phyloP scores from a whole-genome alignment of 2,888 invertebrate genomes.

The Frankliniella intonsa region DNA sequence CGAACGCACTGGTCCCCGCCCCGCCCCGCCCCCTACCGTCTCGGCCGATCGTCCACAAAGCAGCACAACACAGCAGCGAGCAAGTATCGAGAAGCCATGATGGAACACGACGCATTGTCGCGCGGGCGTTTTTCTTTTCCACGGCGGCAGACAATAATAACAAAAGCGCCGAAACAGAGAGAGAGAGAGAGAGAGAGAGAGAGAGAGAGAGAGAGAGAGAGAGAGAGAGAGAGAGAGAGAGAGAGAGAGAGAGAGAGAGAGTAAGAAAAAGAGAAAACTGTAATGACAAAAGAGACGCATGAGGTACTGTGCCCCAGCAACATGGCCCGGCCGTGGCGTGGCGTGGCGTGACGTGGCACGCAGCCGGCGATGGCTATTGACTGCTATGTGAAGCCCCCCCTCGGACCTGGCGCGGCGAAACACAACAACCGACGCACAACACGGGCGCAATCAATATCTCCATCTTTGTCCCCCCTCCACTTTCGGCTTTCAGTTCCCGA shows the following conservation, averaged over 20 bases:
- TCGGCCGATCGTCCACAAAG: no score
- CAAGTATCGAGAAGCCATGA: no score
- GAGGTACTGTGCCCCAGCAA: slow-evolving; percentile 42
- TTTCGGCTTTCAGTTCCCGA: neutral
- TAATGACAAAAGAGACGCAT: no score
- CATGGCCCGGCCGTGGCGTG: slow-evolving; percentile 27
- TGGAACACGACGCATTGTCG: no score
- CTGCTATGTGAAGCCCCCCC: neutral
- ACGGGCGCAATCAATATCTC: neutral
- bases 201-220: slow-evolving; percentile 1
- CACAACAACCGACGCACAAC: no score
- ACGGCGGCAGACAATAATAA: no score
- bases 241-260: neutral
- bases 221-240: slow-evolving; percentile 1
- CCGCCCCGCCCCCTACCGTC: no score
- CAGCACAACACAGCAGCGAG: no score
- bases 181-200: slow-evolving; percentile 3
- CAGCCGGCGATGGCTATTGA: slow-evolving; percentile 28
- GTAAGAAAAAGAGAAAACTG: neutral
- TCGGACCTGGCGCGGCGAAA: no score
- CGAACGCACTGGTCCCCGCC: no score
- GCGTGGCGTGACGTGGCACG: slow-evolving; percentile 31
- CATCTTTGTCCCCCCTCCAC: neutral
- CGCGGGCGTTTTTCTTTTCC: no score
- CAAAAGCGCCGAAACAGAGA: neutral